Evolutionary conservation across 2,797 vertebrate species (phyloP).

Genomic region (Phrynocephalus forsythii): DNA sequence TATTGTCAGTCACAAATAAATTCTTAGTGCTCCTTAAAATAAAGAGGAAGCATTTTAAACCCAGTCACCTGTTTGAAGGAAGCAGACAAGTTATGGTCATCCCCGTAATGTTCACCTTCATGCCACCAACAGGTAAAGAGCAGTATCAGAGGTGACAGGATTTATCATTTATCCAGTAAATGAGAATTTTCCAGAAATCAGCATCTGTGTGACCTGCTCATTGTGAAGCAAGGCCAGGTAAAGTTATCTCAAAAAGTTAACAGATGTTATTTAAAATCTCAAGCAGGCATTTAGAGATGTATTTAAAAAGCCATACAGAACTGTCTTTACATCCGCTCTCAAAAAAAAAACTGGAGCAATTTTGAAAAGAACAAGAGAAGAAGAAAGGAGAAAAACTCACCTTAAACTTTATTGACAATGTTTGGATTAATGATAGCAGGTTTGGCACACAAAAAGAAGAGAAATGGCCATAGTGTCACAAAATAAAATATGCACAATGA

Average conservation of each 20-base stretch:
- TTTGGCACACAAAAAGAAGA: conserved; percentile 63
- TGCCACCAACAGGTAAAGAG: not conserved
- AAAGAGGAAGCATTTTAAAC: not conserved
- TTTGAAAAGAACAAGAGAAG: conserved; percentile 23
- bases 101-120: not conserved
- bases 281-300: not conserved
- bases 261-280: not conserved
- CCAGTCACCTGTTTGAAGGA: not conserved
- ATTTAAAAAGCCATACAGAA: conserved; percentile 9
- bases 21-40: not conserved
- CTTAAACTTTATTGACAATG: conserved; percentile 28
- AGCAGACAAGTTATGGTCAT: not conserved
- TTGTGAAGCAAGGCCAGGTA: not conserved
- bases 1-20: not conserved
- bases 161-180: not conserved
- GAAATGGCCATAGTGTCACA: conserved; percentile 63
- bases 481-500: conserved; percentile 76
- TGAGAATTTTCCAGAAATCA: not conserved
- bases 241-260: not conserved
- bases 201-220: not conserved
- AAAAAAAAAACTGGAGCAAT: conserved; percentile 22
- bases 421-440: conserved; percentile 69
- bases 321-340: not conserved
- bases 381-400: not conserved
- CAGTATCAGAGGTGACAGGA: not conserved